Evolutionary conservation across 1,140 invertebrate species (phyloP), one percentile per base, ranked within the genome.

Genomic region (Bombus ignitus): DNA sequence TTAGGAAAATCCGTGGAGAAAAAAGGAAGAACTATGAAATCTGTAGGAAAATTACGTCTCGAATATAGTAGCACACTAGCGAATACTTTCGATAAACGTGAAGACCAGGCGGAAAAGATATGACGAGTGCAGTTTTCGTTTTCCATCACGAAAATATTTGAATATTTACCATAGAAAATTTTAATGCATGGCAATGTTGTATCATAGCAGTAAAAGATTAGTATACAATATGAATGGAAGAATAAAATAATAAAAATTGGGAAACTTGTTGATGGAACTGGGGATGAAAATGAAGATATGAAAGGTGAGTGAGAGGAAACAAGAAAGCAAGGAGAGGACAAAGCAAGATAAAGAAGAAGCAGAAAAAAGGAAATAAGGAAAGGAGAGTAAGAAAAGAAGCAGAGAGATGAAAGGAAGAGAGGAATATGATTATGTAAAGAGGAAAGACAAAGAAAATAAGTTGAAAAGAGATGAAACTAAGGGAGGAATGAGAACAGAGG

Each of bases 251-350:
- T 62, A n/a, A 62, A 13, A 62, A 13, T n/a, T n/a, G 59, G 12
- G 12, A 13, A n/a, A 62, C 28, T 62, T n/a, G 28, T 62, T 12
- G 59, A n/a, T 13, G 10, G 47, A 62, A 62, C 59, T 1, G 65
- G 2, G 18, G 32, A 15, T 32, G 65, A 13, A 32, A 13, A 66
- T 10, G 62, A 32, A 32, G 13, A 18, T 15, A 32, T 5, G 62
- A 18, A 32, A 32, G 62, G 2, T 1, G 62, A 18, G 15, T 4
- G n/a, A 65, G n/a, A n/a, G 3, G 12, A 32, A 18, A 32, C 13
- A 18, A 15, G 12, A 0, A 2, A 15, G 6, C 2, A 2, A n/a
- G n/a, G 28, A 32, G n/a, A 6, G 4, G 13, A n/a, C 18, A 53
- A 22, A 22, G 47, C 18, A 6, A 53, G 65, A 6, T 0, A 32